Base-by-base conservation (phyloP, 2,888 invertebrate species). In the Galeruca laticollis region DNA sequence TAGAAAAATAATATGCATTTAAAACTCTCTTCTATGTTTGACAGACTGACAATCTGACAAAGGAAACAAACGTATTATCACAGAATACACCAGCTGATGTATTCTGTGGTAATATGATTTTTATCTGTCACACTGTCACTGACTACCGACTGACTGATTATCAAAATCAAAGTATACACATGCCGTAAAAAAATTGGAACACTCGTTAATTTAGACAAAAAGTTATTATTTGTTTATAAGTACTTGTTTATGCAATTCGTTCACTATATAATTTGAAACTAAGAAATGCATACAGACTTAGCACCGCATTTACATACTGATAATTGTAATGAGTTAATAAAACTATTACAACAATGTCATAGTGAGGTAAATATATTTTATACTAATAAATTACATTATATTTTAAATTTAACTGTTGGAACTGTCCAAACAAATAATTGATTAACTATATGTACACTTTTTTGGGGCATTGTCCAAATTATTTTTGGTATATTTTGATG, bases 281-380 rank as follows among this genome's bases (percentile, higher is more conserved):
- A 20, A 33, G 47, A 63, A 70, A 92, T 92, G 92, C 92, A 92
- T 88, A 89, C 92, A 60, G 92, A 92, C 86, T 86, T 92, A 77
- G 88, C 92, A 9, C 83, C 90, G 13, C 92, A 92, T 87, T 87
- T 94, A 81, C 95, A 95, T 85, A 90, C 92, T 52, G 88, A 90
- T 49, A 90, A 92, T 85, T 96, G 95, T 85, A 95, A 94, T 87
- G 87, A 89, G 80, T 81, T 94, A 57, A 95, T 93, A 76, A 87
- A 86, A 77, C 87, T 89, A 76, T 87, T 94, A 64, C 86, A 89
- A 79, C 87, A 90, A 76, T 96, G 95, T 82, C 93, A 93, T 84
- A 79, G 82, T 73, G 89, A 81, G 51, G 79, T 79, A 76, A 66
- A 72, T 15, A 13, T 26, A 31, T 57, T 37, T 21, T 20, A 33